Base-by-base conservation (phyloP, 2,888 invertebrate species). In the Zele albiditarsus region DNA sequence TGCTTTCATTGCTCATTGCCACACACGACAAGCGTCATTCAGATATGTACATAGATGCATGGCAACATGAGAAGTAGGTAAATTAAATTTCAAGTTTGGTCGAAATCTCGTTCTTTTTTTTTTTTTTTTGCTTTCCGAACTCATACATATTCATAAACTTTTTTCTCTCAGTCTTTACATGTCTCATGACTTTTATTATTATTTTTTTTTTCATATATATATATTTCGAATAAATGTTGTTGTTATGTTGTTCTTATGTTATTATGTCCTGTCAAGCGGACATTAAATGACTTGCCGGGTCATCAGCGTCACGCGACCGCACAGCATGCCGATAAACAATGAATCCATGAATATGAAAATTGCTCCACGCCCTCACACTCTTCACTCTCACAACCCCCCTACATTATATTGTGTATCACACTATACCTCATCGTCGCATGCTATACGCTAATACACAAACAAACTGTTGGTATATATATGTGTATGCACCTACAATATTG, bases 321-420 rank as follows among this genome's bases (percentile, higher is more conserved):
- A 77, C 69, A n/a, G 28, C 76, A 72, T 76, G 77, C 81, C 82
- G 81, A 85, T 85, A 84, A 85, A 85, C 85, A 84, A 85, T 84
- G 85, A 85, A 85, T 84, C 84, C 82, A 85, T 85, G 85, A 85
- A 85, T 85, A 85, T 84, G 84, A 85, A 84, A 85, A 83, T 84
- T 84, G 85, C 80, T 71, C 31, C 42, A 46, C 20, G 10, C 28
- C 62, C n/a, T 10, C 33, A 33, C 2, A 53, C 20, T 20, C 8
- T 8, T 53, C n/a, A 2, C 53, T 53, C 53, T 23, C 20, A 6
- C 6, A 20, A 20, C 20, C 20, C 8, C 6, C 23, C 1, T 20
- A 16, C 3, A 20, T 8, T 53, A n/a, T 53, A 20, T 53, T 20
- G 6, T 53, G 53, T 53, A n/a, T 23, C 53, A 20, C 23, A 20